phyloP scores from a whole-genome alignment of 1,140 invertebrate genomes.

The Oryctes rhinoceros region DNA sequence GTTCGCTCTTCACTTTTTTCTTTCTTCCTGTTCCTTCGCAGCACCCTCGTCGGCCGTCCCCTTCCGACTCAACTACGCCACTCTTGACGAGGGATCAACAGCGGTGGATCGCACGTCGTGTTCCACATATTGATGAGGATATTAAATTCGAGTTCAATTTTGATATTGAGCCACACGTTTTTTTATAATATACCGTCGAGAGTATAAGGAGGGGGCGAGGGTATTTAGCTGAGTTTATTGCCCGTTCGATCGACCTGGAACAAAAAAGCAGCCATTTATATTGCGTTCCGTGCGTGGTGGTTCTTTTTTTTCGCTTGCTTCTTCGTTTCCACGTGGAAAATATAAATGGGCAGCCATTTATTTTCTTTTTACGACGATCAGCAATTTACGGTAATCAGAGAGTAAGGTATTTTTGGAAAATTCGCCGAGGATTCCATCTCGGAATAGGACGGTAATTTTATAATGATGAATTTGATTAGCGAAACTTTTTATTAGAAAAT shows the following conservation, averaged over 20 bases:
- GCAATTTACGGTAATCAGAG: neutral
- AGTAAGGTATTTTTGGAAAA: neutral
- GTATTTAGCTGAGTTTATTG: conserved; percentile 7
- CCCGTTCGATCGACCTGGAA: neutral
- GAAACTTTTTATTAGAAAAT: no score
- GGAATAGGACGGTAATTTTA: no score
- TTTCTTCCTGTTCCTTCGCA: neutral
- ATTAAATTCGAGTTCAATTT: conserved; percentile 19
- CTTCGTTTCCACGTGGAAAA: neutral
- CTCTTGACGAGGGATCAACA: conserved; percentile 8
- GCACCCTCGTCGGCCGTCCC: neutral
- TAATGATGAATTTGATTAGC: no score
- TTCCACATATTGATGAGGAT: conserved; percentile 18
- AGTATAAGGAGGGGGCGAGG: neutral
- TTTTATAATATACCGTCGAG: conserved; percentile 22
- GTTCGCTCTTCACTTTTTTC: neutral
- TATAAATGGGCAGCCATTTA: neutral
- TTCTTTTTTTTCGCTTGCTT: neutral
- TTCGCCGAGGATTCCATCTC: no score
- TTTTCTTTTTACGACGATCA: neutral
- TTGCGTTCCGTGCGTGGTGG: neutral
- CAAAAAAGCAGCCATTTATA: neutral
- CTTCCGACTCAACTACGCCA: conserved; percentile 7
- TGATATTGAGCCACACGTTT: neutral
- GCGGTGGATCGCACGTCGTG: conserved; percentile 11